Base-by-base conservation (phyloP, 2,113 vertebrate species). In the Antennarius striatus region DNA sequence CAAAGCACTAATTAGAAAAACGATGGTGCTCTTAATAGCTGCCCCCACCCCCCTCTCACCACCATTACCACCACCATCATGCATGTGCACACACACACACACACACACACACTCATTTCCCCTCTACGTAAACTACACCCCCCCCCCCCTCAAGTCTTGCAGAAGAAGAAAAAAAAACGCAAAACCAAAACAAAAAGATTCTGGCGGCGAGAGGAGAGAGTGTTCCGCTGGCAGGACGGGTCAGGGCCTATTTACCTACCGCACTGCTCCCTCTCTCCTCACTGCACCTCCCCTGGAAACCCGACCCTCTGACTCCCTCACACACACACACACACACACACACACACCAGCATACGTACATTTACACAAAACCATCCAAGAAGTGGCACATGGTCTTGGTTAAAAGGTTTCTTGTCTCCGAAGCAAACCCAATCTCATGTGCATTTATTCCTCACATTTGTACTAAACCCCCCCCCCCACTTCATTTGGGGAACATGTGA, bases 1-100 rank as follows among this genome's bases (percentile, higher is more conserved):
- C 79, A 88, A 91, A 92, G 92, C 89, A 90, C 92, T 94, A 94
- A 95, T 92, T 94, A 93, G 91, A 89, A 91, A 93, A 94, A 92
- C 58, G 80, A 92, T 91, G 92, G 89, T 71, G 84, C 90, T 94
- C 77, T 93, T 95, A 95, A 94, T 93, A 90, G 90, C 80, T 59
- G 42, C 30, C 52, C 62, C 52, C 63, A n/a, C 47, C 43, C 32
- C 10, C 45, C 14, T 3, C 22, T 11, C 50, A 22, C 49, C 3
- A 6, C 3, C 29, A 32, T 29, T 7, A 9, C 68, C 56, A 52
- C 62, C 63, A 65, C 47, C 54, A 56, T 71, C 32, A 36, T 36
- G 32, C 43, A 29, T 40, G 16, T 57, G 29, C 63, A 42, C 50
- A 47, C 50, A 47, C 32, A 49, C 54, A 45, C 52, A 32, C 63